Evolutionary conservation across 2,888 invertebrate genomes (phyloP), one percentile per base, ranked within the genome.

Genomic region (Drosophila colorata): DNA sequence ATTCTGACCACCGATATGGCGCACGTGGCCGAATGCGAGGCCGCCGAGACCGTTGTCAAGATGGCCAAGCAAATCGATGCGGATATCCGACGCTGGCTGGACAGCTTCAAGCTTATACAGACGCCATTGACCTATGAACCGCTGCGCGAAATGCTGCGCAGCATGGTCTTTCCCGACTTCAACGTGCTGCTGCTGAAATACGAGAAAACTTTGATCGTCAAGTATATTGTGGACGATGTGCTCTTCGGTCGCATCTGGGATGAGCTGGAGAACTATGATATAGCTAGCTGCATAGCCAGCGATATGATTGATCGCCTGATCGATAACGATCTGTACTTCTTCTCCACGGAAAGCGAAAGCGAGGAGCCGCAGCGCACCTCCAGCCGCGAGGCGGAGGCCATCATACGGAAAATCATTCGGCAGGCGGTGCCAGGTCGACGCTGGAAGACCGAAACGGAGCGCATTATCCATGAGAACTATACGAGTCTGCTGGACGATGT

Each of bases 1-100:
- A 93, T 95, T 8, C 93, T 96, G 11, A 92, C 93, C 5, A 94
- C 94, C 63, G 94, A 95, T 13, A 93, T 95, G 69, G 93, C 95
- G 20, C 93, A 93, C 69, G 92, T 93, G 2, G 94, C 95, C 0
- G 93, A 94, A 14, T 91, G 93, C 18, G 93, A 94, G 69, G 94
- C 95, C 0, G 91, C 93, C 11, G 79, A 91, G 4, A 93, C 94
- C 65, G 93, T 95, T 14, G 87, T 92, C n/a, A 88, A 91, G 5
- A 73, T 94, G 46, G 95, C 95, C 0, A 91, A 92, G 7, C 93
- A 93, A 76, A 93, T 95, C 35, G 95, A 95, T 74, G 90, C 91
- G 65, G 93, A 94, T 52, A 86, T 89, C 23, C 40, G 70, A 8
- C 74, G 71, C 5, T 90, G 90, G 90, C 46, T 90, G 11, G 69